phyloP scores from a whole-genome alignment of 2,888 invertebrate genomes.

The Tetanocera ferruginea region DNA sequence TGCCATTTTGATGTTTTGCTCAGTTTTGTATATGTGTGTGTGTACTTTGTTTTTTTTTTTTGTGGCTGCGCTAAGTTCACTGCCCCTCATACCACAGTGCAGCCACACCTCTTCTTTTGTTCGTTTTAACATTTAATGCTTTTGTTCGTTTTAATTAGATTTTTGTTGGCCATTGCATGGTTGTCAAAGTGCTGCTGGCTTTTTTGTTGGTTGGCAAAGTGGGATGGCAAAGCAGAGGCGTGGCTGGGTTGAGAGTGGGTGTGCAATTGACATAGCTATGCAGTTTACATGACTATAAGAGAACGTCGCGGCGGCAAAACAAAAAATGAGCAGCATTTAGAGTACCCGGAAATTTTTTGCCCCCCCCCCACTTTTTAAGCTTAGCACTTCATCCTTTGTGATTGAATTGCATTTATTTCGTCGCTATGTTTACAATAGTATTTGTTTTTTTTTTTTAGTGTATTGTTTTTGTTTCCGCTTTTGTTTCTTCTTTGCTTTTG shows the following conservation, averaged over 20 bases:
- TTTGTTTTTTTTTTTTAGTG: slow-evolving; percentile 15
- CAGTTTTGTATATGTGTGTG: not conserved
- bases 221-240: no score
- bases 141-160: slow-evolving; percentile 44
- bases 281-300: not conserved
- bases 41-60: not conserved
- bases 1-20: slow-evolving; percentile 32
- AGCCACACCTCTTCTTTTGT: not conserved
- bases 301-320: no score
- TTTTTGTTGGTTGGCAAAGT: not conserved
- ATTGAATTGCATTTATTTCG: slow-evolving; percentile 11
- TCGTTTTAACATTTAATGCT: slow-evolving; percentile 34
- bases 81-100: not conserved
- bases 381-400: not conserved
- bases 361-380: no score
- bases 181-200: not conserved
- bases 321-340: not conserved
- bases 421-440: slow-evolving; percentile 6
- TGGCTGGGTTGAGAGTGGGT: no score
- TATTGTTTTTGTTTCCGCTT: not conserved
- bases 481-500: not conserved
- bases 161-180: slow-evolving; percentile 32
- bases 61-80: not conserved
- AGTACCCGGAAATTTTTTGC: no score
- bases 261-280: not conserved